Evolutionary conservation across 2,888 invertebrate genomes (phyloP).

Genomic region (Ganaspis brasiliensis): DNA sequence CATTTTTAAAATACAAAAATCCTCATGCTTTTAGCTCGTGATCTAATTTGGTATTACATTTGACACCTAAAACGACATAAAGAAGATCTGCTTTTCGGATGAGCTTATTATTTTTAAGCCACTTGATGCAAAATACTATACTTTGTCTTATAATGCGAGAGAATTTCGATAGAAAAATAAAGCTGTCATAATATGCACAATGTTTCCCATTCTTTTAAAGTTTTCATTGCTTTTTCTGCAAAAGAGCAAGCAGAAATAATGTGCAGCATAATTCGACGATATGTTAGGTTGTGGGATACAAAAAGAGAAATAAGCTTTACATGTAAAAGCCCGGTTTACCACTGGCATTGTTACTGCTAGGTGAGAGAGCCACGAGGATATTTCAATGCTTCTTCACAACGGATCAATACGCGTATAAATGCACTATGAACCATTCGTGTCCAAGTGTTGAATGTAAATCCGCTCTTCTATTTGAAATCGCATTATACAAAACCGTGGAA

Average conservation of each 20-base stretch:
- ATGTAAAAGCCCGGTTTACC: constrained; percentile 43
- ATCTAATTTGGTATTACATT: too few relatives aligned
- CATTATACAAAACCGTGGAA: constrained; percentile 27
- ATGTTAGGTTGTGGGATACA: constrained; percentile 26
- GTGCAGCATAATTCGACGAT: constrained; percentile 38
- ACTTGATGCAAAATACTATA: neutral
- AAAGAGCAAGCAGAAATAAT: neutral
- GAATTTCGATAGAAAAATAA: neutral
- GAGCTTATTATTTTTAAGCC: too few relatives aligned
- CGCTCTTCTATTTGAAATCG: constrained; percentile 17
- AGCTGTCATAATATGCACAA: neutral
- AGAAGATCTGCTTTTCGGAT: too few relatives aligned
- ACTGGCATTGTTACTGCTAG: constrained; percentile 8
- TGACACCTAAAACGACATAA: too few relatives aligned
- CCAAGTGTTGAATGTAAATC: constrained; percentile 33
- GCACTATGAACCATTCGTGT: constrained; percentile 15
- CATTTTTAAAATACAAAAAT: too few relatives aligned
- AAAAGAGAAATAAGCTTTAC: constrained; percentile 40
- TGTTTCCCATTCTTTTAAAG: neutral
- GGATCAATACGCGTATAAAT: constrained; percentile 36
- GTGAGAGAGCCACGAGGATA: constrained; percentile 6
- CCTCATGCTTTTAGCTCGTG: too few relatives aligned
- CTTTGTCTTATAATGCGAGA: neutral
- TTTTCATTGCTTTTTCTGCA: constrained; percentile 7
- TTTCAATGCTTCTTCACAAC: constrained; percentile 41